These are phyloP conservation scores for Protonibea diacanthus DNA, from an alignment of 2,797 vertebrate species.

Conservation along the genomic window DNA sequence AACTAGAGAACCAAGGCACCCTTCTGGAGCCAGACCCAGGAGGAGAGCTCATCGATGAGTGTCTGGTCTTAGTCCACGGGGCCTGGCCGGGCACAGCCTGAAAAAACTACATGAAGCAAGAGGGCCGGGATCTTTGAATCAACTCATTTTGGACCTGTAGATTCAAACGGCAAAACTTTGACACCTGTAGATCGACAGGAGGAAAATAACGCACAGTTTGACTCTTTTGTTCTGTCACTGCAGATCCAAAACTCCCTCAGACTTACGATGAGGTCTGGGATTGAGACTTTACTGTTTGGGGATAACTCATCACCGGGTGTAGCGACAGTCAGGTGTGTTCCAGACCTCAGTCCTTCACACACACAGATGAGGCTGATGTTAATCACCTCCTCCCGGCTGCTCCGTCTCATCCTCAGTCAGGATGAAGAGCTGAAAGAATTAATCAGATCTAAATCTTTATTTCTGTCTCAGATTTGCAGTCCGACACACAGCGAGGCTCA, in stretches of 20 bases:
- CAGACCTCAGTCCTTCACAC: background rate
- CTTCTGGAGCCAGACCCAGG: too few relatives aligned
- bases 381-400: constrained; percentile 1
- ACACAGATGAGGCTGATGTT: background rate
- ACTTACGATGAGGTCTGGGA: background rate
- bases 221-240: too few relatives aligned
- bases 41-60: too few relatives aligned
- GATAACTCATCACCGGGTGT: background rate
- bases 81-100: too few relatives aligned
- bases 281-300: background rate
- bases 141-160: background rate
- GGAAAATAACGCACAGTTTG: too few relatives aligned
- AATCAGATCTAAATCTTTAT: constrained; percentile 41
- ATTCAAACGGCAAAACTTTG: background rate
- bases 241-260: background rate
- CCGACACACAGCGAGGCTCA: constrained; percentile 65
- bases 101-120: too few relatives aligned
- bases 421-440: constrained; percentile 52
- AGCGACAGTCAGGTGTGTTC: constrained; percentile 1
- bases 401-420: constrained; percentile 25
- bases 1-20: too few relatives aligned
- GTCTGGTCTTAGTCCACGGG: too few relatives aligned
- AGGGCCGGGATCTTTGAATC: background rate
- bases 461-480: constrained; percentile 52
- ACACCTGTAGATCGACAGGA: too few relatives aligned